These are phyloP conservation scores for Protodeltote pygarga DNA, from an alignment of 2,888 invertebrate genomes.

Conservation along the genomic window DNA sequence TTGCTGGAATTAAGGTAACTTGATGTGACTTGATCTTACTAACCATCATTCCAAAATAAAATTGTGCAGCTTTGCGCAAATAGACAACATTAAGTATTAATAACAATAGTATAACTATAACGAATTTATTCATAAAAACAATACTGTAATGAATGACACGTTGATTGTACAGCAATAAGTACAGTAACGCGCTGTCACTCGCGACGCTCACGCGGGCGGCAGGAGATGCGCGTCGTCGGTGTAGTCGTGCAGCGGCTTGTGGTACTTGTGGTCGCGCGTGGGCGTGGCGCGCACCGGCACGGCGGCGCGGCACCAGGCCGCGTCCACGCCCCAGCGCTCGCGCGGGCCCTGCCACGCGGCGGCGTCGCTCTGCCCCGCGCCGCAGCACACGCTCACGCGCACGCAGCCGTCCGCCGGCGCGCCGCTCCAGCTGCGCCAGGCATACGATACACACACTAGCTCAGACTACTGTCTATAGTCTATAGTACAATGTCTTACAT, in stretches of 20 bases:
- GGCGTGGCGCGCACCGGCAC: conserved; percentile 51
- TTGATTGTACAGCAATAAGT: too few relatives aligned
- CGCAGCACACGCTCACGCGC: conserved; percentile 26
- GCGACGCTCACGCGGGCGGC: conserved; percentile 31
- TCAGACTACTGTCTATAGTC: background rate
- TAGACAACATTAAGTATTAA: too few relatives aligned
- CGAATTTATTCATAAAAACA: too few relatives aligned
- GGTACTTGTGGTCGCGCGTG: conserved; percentile 54
- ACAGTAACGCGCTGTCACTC: too few relatives aligned
- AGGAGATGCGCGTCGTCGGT: conserved; percentile 57
- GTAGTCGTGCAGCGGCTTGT: conserved; percentile 53
- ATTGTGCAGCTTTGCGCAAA: too few relatives aligned
- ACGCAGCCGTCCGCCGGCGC: conserved; percentile 47
- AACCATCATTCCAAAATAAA: too few relatives aligned
- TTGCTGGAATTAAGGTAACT: too few relatives aligned
- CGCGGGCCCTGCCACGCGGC: conserved; percentile 12
- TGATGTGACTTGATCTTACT: too few relatives aligned
- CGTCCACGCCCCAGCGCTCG: conserved; percentile 14
- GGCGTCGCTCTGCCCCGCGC: conserved; percentile 5
- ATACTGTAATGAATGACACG: too few relatives aligned
- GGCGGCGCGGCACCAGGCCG: conserved; percentile 53
- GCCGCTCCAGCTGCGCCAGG: conserved; percentile 15
- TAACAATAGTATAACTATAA: too few relatives aligned
- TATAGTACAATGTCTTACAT: conserved; percentile 43
- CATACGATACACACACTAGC: background rate